These are phyloP conservation scores for Phymastichus coffea DNA, from an alignment of 1,140 invertebrate genomes.

Conservation along the genomic window DNA sequence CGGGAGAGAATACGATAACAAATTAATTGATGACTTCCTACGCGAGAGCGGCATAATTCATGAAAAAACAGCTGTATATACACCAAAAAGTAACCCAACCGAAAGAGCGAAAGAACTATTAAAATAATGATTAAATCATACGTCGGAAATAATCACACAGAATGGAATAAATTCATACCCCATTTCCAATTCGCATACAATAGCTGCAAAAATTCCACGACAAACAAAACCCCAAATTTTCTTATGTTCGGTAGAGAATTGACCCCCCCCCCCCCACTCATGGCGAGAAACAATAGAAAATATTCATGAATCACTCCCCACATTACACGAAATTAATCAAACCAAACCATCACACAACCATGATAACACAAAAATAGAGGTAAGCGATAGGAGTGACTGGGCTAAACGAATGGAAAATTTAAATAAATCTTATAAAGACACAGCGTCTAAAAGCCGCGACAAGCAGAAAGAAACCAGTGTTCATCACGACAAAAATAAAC, in stretches of 20 bases:
- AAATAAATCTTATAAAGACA: too few relatives aligned
- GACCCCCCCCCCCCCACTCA: not conserved
- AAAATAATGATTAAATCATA: slow-evolving; percentile 30
- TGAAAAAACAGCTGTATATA: slow-evolving; percentile 13
- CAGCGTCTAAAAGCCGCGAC: too few relatives aligned
- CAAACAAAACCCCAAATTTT: slow-evolving; percentile 1
- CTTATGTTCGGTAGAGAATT: slow-evolving; percentile 11
- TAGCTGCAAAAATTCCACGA: not conserved
- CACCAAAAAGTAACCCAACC: slow-evolving; percentile 22
- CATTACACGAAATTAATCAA: too few relatives aligned
- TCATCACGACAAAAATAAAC: too few relatives aligned
- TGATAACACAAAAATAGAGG: too few relatives aligned
- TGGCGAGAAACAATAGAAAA: too few relatives aligned
- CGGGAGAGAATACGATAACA: slow-evolving; percentile 16
- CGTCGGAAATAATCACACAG: slow-evolving; percentile 35
- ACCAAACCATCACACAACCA: too few relatives aligned
- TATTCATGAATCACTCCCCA: too few relatives aligned
- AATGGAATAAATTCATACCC: slow-evolving; percentile 43
- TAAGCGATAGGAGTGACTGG: too few relatives aligned
- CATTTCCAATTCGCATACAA: slow-evolving; percentile 39
- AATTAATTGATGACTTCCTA: not conserved
- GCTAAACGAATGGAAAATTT: too few relatives aligned
- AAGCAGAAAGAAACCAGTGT: too few relatives aligned
- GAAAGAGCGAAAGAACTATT: slow-evolving; percentile 16
- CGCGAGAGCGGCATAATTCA: not conserved